A percentile compares a stretch with the other conserved stretches of the same genome.
phyloP scores from a whole-genome alignment of 2,888 invertebrate species.

The Hypercompe scribonia region DNA sequence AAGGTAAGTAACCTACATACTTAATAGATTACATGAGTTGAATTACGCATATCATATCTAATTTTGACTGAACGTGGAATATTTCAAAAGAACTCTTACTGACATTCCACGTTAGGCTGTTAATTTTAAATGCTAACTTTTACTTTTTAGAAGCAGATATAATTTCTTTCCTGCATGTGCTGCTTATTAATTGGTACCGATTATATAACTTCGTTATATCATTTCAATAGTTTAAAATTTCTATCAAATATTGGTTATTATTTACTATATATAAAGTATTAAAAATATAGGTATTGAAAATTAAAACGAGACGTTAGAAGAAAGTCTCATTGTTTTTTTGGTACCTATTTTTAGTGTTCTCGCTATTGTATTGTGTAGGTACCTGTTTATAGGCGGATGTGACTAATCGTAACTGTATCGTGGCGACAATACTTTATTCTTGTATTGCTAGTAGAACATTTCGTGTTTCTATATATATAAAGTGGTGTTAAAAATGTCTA shows the following conservation, averaged over 20 bases:
- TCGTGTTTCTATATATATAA: constrained; percentile 46
- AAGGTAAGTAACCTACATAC: neutral
- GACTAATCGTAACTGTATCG: constrained; percentile 70
- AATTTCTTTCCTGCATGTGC: neutral
- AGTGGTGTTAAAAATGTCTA: constrained; percentile 34
- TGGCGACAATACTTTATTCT: constrained; percentile 71
- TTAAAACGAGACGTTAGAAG: constrained; percentile 50
- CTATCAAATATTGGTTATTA: neutral
- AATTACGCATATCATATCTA: neutral
- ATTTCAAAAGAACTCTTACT: neutral
- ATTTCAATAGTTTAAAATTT: neutral
- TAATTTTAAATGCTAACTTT: constrained; percentile 1
- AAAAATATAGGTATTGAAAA: constrained; percentile 29
- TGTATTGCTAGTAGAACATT: constrained; percentile 58
- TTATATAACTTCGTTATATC: neutral
- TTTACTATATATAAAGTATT: constrained; percentile 25
- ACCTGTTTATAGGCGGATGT: constrained; percentile 67
- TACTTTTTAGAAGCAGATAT: constrained; percentile 1
- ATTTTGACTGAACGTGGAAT: neutral
- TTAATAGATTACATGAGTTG: neutral
- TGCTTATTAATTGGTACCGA: neutral
- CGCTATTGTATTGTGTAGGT: constrained; percentile 54
- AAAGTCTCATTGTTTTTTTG: constrained; percentile 62
- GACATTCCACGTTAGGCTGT: neutral
- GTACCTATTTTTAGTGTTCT: constrained; percentile 62